Percentiles rank a stretch among this genome's conserved stretches.
Evolutionary conservation across 2,113 vertebrate genomes (phyloP).

Genomic region (Paralichthys olivaceus): DNA sequence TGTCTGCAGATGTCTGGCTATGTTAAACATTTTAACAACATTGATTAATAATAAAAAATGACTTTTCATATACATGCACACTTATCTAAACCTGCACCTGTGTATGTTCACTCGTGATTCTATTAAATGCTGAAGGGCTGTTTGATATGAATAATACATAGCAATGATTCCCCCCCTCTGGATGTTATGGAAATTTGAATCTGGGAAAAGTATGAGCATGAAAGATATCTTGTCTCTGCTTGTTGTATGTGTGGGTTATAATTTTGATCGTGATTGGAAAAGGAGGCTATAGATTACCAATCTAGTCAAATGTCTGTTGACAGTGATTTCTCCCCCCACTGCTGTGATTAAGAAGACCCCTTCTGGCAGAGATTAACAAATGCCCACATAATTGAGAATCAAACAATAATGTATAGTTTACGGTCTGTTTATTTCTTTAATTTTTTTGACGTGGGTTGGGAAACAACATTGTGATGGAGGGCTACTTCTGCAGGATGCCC

Average conservation of each 20-base stretch:
- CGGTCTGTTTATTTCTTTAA: constrained; percentile 21
- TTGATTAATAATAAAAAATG: background rate
- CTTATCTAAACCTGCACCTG: constrained; percentile 45
- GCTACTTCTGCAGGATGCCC: constrained; percentile 24
- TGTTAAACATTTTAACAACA: background rate
- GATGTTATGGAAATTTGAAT: constrained; percentile 72
- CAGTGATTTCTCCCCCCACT: constrained; percentile 62
- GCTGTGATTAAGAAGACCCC: constrained; percentile 66
- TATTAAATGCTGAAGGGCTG: constrained; percentile 57
- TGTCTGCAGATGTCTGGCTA: background rate
- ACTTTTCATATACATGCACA: constrained; percentile 13
- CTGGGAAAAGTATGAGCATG: constrained; percentile 62
- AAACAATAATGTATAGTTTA: constrained; percentile 66
- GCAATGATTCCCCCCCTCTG: constrained; percentile 41
- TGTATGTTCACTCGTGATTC: constrained; percentile 35
- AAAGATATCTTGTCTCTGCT: constrained; percentile 51
- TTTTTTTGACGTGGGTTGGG: background rate
- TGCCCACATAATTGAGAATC: constrained; percentile 65
- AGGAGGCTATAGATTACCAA: constrained; percentile 58
- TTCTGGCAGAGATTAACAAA: constrained; percentile 71
- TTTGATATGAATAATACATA: constrained; percentile 75
- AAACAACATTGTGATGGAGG: constrained; percentile 17
- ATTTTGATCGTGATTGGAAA: constrained; percentile 58
- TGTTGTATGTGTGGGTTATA: constrained; percentile 47
- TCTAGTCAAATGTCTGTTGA: constrained; percentile 64